These are phyloP conservation scores for Drosophila elegans DNA, from an alignment of 1,140 invertebrate species.

Conservation along the genomic window DNA sequence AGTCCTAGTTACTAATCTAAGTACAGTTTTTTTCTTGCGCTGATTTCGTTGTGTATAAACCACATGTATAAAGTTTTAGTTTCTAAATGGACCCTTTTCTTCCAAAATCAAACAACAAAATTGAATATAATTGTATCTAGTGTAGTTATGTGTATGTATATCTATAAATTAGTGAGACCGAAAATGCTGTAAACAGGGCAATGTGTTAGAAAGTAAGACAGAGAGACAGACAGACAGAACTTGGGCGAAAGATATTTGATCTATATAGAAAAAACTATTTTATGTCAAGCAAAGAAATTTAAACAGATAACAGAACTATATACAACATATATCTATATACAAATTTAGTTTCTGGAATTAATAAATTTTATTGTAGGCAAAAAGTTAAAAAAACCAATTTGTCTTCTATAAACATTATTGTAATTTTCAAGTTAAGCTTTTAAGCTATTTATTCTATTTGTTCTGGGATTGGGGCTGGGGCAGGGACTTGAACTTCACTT, in stretches of 20 bases:
- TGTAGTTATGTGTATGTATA: constrained; percentile 60
- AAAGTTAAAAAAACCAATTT: constrained; percentile 35
- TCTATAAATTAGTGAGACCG: constrained; percentile 53
- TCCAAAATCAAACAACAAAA: constrained; percentile 47
- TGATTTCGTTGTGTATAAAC: constrained; percentile 54
- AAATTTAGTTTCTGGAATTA: constrained; percentile 80
- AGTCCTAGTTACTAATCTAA: constrained; percentile 29
- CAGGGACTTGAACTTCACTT: not conserved
- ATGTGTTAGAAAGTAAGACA: constrained; percentile 58
- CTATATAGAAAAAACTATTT: constrained; percentile 61
- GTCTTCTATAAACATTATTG: constrained; percentile 6
- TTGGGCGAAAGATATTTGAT: constrained; percentile 42
- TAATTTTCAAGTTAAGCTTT: not conserved
- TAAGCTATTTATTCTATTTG: not conserved
- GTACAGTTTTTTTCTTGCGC: constrained; percentile 23
- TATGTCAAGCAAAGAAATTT: constrained; percentile 53
- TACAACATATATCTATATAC: constrained; percentile 80
- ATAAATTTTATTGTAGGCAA: constrained; percentile 81
- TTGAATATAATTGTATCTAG: constrained; percentile 54
- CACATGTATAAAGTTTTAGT: constrained; percentile 73
- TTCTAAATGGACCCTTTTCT: constrained; percentile 50
- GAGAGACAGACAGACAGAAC: constrained; percentile 48
- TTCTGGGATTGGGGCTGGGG: too few species aligned
- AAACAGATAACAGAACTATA: constrained; percentile 63
- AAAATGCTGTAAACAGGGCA: constrained; percentile 68